Percentiles rank a stretch among this genome's conserved stretches.
Conservation (phyloP, 1,140 invertebrate species). For the Leptinotarsa texana region DNA sequence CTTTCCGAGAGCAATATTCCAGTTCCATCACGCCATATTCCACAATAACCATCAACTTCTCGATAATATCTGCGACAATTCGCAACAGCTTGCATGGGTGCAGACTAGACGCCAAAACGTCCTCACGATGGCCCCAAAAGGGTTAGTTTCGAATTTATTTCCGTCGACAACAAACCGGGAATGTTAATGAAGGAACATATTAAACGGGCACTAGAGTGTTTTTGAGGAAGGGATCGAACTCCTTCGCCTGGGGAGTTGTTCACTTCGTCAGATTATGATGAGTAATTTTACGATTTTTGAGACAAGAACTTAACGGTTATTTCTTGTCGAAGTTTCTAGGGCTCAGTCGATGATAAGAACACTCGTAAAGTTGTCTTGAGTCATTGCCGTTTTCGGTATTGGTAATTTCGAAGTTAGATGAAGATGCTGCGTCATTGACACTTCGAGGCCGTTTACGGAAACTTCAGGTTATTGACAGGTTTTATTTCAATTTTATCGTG, state of each 20-base stretch:
- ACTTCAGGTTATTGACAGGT: no score
- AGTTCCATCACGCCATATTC: no score
- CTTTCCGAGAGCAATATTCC: no score
- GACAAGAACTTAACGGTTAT: background rate
- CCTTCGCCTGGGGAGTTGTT: background rate
- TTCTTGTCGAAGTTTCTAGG: background rate
- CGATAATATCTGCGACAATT: no score
- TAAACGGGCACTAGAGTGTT: background rate
- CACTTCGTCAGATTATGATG: background rate
- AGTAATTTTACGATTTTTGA: slow-evolving; percentile 2
- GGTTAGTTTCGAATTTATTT: background rate
- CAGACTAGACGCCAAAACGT: no score
- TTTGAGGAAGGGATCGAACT: background rate
- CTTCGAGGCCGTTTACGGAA: no score
- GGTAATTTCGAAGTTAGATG: no score
- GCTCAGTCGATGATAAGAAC: background rate
- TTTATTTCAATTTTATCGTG: no score
- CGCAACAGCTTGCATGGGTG: no score
- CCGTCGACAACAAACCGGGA: background rate
- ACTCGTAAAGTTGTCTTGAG: background rate
- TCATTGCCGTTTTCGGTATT: no score
- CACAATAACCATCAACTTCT: no score
- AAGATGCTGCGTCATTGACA: no score
- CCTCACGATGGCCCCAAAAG: background rate
- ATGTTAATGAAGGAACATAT: background rate